Base-by-base conservation (phyloP, 2,797 vertebrate genomes). In the Oryzias sinensis region DNA sequence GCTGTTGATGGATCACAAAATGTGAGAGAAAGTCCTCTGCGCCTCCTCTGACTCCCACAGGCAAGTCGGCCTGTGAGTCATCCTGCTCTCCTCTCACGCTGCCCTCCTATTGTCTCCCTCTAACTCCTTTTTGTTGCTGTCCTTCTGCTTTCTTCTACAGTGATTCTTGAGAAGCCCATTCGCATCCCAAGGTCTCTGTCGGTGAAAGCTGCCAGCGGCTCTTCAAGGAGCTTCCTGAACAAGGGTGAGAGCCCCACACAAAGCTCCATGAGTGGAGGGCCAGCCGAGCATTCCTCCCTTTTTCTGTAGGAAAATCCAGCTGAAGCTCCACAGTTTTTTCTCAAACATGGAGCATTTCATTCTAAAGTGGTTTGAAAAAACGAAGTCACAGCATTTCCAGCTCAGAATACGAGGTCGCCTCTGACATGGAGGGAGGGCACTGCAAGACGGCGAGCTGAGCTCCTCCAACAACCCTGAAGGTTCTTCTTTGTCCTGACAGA, bases 151-250 rank as follows among this genome's bases (percentile, higher is more conserved):
- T 62, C 68, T 70, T 50, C 59, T 69, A 83, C 80, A 88, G 97
- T 99, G 76, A 98, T 99, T 91, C 95, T 99, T 47, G 97, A 99
- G 91, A 99, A 97, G 90, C 96, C 97, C 49, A 98, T 98, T 89
- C 94, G 97, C 81, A 98, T 99, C 74, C 97, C 97, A 72, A 94
- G 97, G 74, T 98, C 98, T 85, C 91, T 99, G 74, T 99, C 97
- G 1, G 97, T 99, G 83, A 99, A 99, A 90, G 97, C 97, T 77
- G 97, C 97, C 77, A 94, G 97, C 48, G 96, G 81, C 88, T 99
- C n/a, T n/a, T n/a, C 78, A 99, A 99, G 89, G 96, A n/a, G 97
- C 80, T 99, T 99, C 93, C 92, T 99, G 79, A 98, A 98, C 89
- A 99, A 99, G 97, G 97, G 97, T 98, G 91, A 85, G 89, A 84